Percentiles rank a stretch among this genome's conserved stretches.
Evolutionary conservation across 2,113 vertebrate species (phyloP).

Genomic region (Cyanoderma ruficeps): DNA sequence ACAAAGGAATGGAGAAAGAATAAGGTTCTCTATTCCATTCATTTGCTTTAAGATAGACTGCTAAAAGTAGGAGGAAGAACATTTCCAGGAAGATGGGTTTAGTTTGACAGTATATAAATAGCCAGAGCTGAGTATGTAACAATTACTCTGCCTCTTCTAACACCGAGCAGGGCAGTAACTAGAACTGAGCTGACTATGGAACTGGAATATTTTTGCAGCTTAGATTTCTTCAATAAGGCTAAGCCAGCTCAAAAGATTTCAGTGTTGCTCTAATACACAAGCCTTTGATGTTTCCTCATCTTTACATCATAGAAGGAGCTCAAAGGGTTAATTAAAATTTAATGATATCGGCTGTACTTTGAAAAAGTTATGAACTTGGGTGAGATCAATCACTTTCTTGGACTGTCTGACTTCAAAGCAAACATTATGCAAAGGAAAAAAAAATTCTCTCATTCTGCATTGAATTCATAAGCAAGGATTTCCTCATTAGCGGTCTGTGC

Average conservation of each 20-base stretch:
- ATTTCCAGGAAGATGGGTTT: background rate
- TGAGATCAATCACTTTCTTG: constrained; percentile 97
- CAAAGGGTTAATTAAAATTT: constrained; percentile 99
- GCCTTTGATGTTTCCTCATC: constrained; percentile 92
- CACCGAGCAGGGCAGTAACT: constrained; percentile 43
- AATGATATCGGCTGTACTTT: constrained; percentile 93
- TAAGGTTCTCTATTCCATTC: background rate
- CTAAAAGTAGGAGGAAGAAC: constrained; percentile 8
- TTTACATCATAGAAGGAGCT: constrained; percentile 93
- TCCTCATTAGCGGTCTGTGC: constrained; percentile 79
- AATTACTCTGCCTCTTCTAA: constrained; percentile 30
- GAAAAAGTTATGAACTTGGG: constrained; percentile 96
- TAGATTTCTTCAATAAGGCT: constrained; percentile 74
- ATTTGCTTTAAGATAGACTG: constrained; percentile 26
- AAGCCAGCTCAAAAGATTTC: constrained; percentile 78
- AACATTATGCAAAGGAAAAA: constrained; percentile 85
- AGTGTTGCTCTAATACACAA: constrained; percentile 72
- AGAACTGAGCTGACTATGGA: constrained; percentile 38
- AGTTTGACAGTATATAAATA: constrained; percentile 51
- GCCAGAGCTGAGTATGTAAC: constrained; percentile 54
- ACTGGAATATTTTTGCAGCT: constrained; percentile 73
- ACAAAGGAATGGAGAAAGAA: background rate
- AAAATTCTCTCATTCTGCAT: constrained; percentile 72
- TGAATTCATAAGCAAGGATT: constrained; percentile 84
- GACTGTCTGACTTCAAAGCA: constrained; percentile 91